phyloP scores from a whole-genome alignment of 2,888 invertebrate species.

The Eilema sororculum region DNA sequence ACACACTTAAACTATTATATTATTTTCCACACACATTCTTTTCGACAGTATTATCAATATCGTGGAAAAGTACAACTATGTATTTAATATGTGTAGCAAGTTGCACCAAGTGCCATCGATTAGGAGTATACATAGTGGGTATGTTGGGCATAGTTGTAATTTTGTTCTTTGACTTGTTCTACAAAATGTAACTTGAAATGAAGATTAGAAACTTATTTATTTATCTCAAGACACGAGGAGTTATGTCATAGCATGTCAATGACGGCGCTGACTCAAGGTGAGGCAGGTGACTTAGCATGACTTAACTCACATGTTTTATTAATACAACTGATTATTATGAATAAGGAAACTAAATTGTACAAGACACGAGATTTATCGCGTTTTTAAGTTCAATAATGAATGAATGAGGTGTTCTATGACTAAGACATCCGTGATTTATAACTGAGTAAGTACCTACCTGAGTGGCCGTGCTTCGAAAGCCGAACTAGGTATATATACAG shows the following conservation, averaged over 20 bases:
- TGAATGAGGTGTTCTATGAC: slow-evolving; percentile 9
- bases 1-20: too few species aligned
- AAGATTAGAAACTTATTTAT: slow-evolving; percentile 32
- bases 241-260: slow-evolving; percentile 35
- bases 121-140: too few species aligned
- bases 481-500: too few species aligned
- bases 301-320: slow-evolving; percentile 22
- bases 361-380: background rate
- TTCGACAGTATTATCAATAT: too few species aligned
- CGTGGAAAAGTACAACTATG: too few species aligned
- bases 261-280: slow-evolving; percentile 65
- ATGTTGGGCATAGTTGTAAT: background rate
- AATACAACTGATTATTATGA: slow-evolving; percentile 24
- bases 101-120: too few species aligned
- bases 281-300: slow-evolving; percentile 49
- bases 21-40: too few species aligned
- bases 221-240: slow-evolving; percentile 8
- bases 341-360: slow-evolving; percentile 7
- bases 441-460: too few species aligned
- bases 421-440: background rate
- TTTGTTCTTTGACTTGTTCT: background rate
- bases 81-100: too few species aligned
- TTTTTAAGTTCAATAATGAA: background rate
- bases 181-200: slow-evolving; percentile 34
- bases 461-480: too few species aligned